These are phyloP conservation scores for Anthoscopus minutus DNA, from an alignment of 2,113 vertebrate species.

Conservation along the genomic window DNA sequence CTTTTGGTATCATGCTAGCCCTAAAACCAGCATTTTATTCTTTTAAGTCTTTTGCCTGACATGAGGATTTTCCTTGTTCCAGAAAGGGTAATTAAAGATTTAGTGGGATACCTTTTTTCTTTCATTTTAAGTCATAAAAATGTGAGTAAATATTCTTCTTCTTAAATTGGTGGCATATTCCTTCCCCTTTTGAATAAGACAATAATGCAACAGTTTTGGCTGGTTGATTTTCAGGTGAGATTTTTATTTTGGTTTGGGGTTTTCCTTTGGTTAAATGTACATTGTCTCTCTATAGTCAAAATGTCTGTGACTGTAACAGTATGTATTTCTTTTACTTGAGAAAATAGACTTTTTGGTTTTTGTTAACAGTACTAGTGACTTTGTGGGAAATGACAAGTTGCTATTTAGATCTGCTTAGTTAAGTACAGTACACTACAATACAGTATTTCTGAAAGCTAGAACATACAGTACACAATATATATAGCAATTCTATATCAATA, in stretches of 20 bases:
- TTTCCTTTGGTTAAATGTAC: slow-evolving; percentile 63
- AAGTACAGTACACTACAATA: slow-evolving; percentile 76
- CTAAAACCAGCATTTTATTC: slow-evolving; percentile 9
- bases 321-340: slow-evolving; percentile 74
- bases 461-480: slow-evolving; percentile 75
- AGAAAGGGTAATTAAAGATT: neutral
- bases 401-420: slow-evolving; percentile 78
- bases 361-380: slow-evolving; percentile 75
- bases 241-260: slow-evolving; percentile 38
- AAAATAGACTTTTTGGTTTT: slow-evolving; percentile 64
- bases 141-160: slow-evolving; percentile 52
- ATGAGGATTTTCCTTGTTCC: slow-evolving; percentile 18
- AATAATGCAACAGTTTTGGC: slow-evolving; percentile 53
- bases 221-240: slow-evolving; percentile 28
- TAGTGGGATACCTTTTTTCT: neutral
- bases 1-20: neutral
- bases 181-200: slow-evolving; percentile 39
- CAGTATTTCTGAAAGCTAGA: slow-evolving; percentile 79
- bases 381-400: slow-evolving; percentile 73
- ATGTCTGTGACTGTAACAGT: slow-evolving; percentile 73
- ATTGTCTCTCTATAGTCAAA: slow-evolving; percentile 74
- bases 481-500: slow-evolving; percentile 74
- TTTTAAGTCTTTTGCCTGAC: slow-evolving; percentile 37
- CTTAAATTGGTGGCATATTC: slow-evolving; percentile 47
- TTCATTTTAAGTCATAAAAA: slow-evolving; percentile 46